Evolutionary conservation across 2,888 invertebrate genomes (phyloP).

Genomic region (Caenorhabditis sinica): DNA sequence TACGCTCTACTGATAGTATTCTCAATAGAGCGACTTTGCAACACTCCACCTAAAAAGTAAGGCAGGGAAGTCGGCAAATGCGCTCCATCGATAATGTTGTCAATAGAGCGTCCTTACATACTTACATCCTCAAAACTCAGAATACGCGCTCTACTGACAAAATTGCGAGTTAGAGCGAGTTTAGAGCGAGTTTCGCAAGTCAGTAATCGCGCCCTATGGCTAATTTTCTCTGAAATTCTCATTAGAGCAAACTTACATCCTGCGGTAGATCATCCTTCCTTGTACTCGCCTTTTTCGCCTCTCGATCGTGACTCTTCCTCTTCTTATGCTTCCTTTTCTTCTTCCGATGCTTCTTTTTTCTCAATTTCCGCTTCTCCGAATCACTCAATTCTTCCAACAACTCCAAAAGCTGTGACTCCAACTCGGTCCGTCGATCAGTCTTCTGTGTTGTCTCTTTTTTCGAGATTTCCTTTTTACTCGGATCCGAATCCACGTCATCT

Average conservation of each 20-base stretch:
- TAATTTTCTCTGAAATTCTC: not conserved
- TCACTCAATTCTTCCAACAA: constrained; percentile 21
- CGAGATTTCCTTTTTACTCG: not conserved
- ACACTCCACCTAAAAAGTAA: too few relatives aligned
- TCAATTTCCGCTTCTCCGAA: constrained; percentile 4
- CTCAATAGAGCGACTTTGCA: too few relatives aligned
- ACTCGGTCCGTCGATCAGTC: not conserved
- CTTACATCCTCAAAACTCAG: too few relatives aligned
- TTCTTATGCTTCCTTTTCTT: not conserved
- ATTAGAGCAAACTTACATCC: constrained; percentile 3
- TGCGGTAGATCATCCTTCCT: constrained; percentile 3
- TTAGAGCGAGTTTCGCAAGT: too few relatives aligned
- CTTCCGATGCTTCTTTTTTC: constrained; percentile 10
- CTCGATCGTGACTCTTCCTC: not conserved
- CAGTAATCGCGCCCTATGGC: too few relatives aligned
- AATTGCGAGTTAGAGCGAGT: too few relatives aligned
- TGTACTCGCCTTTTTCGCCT: not conserved
- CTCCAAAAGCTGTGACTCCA: constrained; percentile 22
- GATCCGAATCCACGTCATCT: not conserved
- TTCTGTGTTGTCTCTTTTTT: not conserved
- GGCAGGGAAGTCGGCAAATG: too few relatives aligned
- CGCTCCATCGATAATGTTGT: too few relatives aligned
- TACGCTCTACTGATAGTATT: too few relatives aligned
- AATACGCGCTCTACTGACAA: too few relatives aligned
- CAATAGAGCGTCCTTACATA: too few relatives aligned